These are phyloP conservation scores for Agrochola lota DNA, from an alignment of 2,888 invertebrate genomes.

Conservation along the genomic window DNA sequence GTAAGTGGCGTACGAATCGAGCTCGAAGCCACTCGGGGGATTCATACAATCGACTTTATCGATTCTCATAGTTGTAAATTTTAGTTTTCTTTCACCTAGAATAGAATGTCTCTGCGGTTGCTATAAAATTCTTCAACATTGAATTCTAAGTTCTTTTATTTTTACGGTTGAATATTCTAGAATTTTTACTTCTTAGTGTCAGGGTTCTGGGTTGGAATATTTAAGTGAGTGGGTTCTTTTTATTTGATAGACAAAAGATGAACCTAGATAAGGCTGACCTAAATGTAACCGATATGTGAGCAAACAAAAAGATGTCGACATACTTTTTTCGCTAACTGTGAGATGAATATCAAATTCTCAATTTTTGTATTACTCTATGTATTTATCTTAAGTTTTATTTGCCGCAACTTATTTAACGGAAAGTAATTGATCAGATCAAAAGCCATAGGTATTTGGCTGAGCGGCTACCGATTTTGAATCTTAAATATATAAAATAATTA, in stretches of 20 bases:
- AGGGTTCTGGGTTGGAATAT: conserved; percentile 13
- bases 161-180: conserved; percentile 14
- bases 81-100: conserved; percentile 70
- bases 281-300: background rate
- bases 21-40: conserved; percentile 69
- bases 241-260: conserved; percentile 10
- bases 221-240: background rate
- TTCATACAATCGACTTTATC: conserved; percentile 77
- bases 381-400: background rate
- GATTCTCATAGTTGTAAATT: conserved; percentile 75
- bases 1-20: conserved; percentile 73
- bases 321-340: background rate
- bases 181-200: conserved; percentile 21
- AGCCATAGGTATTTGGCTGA: background rate
- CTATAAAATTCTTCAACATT: conserved; percentile 57
- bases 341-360: conserved; percentile 5
- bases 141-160: conserved; percentile 53
- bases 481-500: background rate
- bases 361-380: background rate
- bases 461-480: background rate
- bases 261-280: background rate
- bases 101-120: conserved; percentile 53
- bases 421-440: background rate
- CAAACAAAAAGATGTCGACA: background rate
- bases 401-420: background rate